Evolutionary conservation across 2,113 vertebrate genomes (phyloP), one percentile per base, ranked within the genome.

Genomic region (Lepus americanus): DNA sequence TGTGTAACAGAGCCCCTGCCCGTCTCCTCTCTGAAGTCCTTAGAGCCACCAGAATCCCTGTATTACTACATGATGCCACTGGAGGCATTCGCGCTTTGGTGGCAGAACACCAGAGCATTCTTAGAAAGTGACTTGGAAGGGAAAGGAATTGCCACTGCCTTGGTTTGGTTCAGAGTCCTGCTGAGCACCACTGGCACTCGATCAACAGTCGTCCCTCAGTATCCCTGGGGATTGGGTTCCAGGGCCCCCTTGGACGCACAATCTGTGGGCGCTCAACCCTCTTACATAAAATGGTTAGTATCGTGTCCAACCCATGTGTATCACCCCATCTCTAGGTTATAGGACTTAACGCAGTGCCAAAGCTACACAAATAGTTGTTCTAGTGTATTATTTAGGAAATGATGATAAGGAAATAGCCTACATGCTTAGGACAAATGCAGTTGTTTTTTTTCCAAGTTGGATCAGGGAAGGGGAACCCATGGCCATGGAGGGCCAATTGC

Each of bases 51-150:
- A 80, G 73, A 53, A 63, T 70, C n/a, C 39, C 64, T 1, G 0
- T 25, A 29, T 70, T 85, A 51, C 90, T 79, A 87, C 86, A 39
- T 76, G 44, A 55, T 14, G 51, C 53, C 27, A 14, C 19, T 23
- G 2, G 51, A 69, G 72, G 70, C 22, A 31, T 55, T 79, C 72
- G 53, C 44, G 22, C 72, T 85, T 66, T 44, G 31, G 59, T 39
- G 63, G 73, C 61, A 90, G 70, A 94, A 73, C 1, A 53, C 79
- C 89, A 94, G 77, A 69, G n/a, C n/a, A 22, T 91, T 89, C 69
- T 91, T 91, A 66, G 82, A 89, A 93, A 87, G 79, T 80, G 36
- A 72, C 51, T 67, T 14, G 44, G 66, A 66, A 91, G 44, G 49
- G 51, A 87, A 20, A 74, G 22, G 22, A 77, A 59, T 16, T 64